Evolutionary conservation across 2,888 invertebrate genomes (phyloP).

Genomic region (Eremobia ochroleuca): DNA sequence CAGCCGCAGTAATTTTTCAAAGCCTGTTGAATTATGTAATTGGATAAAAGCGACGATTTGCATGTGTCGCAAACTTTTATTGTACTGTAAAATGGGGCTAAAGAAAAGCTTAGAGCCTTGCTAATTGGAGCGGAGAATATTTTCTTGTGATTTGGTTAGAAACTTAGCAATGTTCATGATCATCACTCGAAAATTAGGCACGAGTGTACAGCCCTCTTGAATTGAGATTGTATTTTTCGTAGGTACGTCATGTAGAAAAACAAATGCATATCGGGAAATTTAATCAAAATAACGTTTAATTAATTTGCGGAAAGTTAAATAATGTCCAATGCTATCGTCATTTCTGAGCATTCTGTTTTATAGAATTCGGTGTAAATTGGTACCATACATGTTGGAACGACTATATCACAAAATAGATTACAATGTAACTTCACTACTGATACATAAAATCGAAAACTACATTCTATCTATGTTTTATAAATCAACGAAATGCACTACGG

Average conservation of each 20-base stretch:
- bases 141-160: constrained; percentile 3
- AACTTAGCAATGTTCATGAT: background rate
- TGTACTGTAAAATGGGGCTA: constrained; percentile 31
- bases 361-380: background rate
- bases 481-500: constrained; percentile 58
- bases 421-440: constrained; percentile 29
- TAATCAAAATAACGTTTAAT: background rate
- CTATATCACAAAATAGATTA: constrained; percentile 35
- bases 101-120: constrained; percentile 18
- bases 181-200: background rate
- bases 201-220: background rate
- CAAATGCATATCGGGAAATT: background rate
- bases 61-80: constrained; percentile 62
- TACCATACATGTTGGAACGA: background rate
- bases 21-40: constrained; percentile 65
- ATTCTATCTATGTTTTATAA: constrained; percentile 47
- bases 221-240: background rate
- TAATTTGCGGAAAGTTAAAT: background rate
- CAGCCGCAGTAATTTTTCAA: constrained; percentile 64
- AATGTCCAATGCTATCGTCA: background rate
- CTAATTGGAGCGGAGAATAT: constrained; percentile 30
- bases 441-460: constrained; percentile 43
- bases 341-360: background rate
- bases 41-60: constrained; percentile 61
- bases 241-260: background rate